Evolutionary conservation across 2,113 vertebrate species (phyloP).

Genomic region (Cavia aperea): DNA sequence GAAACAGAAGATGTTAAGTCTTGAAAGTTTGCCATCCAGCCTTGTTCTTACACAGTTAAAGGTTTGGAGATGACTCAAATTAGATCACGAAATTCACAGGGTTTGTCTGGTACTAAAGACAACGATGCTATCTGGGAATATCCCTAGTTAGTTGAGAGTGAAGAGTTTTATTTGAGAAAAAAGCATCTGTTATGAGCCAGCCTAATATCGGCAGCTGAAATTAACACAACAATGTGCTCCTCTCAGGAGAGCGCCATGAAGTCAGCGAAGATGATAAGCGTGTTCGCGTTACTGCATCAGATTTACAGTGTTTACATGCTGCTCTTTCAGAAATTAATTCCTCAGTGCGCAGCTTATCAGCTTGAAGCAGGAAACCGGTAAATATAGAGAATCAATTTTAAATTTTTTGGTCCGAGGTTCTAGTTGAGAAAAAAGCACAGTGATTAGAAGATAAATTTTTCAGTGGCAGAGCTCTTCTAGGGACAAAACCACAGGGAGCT

Average conservation of each 20-base stretch:
- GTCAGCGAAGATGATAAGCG: background rate
- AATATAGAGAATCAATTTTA: background rate
- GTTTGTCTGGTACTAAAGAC: background rate
- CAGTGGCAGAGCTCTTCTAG: background rate
- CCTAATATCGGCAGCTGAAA: background rate
- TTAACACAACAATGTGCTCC: background rate
- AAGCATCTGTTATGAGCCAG: background rate
- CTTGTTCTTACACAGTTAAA: background rate
- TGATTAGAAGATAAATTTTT: conserved; percentile 24
- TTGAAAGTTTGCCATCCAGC: background rate
- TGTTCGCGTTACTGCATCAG: background rate
- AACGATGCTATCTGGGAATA: background rate
- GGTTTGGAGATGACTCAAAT: background rate
- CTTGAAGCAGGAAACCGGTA: conserved; percentile 39
- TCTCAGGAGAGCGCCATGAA: background rate
- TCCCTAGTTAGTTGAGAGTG: background rate
- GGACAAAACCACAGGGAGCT: background rate
- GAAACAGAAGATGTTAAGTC: background rate
- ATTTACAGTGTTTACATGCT: conserved; percentile 26
- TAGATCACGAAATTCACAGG: background rate
- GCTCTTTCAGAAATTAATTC: conserved; percentile 25
- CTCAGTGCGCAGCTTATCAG: conserved; percentile 26
- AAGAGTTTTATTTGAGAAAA: background rate
- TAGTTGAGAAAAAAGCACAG: background rate
- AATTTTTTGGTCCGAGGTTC: conserved; percentile 11